phyloP scores from a whole-genome alignment of 2,888 invertebrate genomes.

The Dioctria linearis region DNA sequence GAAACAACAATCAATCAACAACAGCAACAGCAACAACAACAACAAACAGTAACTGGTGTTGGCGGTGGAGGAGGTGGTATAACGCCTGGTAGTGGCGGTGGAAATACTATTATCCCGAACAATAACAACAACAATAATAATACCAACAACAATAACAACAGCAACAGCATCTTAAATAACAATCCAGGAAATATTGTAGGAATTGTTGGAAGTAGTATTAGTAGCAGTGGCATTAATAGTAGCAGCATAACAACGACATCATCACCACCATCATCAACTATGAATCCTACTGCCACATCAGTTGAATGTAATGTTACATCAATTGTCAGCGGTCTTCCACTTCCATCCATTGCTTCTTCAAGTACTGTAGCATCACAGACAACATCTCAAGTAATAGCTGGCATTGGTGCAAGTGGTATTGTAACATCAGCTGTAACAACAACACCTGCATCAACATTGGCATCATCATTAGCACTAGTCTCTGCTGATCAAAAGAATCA shows the following conservation, averaged over 20 bases:
- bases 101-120: constrained; percentile 59
- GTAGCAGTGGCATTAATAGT: constrained; percentile 49
- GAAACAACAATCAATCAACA: constrained; percentile 66
- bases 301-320: constrained; percentile 46
- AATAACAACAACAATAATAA: constrained; percentile 54
- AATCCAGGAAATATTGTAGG: constrained; percentile 16
- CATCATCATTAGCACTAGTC: constrained; percentile 74
- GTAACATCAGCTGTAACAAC: constrained; percentile 70
- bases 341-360: constrained; percentile 62
- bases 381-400: constrained; percentile 68
- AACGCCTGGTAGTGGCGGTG: constrained; percentile 64
- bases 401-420: constrained; percentile 63
- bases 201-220: constrained; percentile 56
- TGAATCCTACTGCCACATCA: constrained; percentile 49
- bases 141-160: too few relatives aligned
- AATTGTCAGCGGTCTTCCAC: constrained; percentile 61
- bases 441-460: constrained; percentile 70
- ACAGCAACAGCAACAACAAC: not conserved
- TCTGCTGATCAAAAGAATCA: constrained; percentile 77
- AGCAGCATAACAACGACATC: constrained; percentile 55
- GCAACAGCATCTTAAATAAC: too few relatives aligned
- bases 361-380: constrained; percentile 63
- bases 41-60: constrained; percentile 28
- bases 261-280: constrained; percentile 30
- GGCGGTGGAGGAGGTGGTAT: constrained; percentile 68